These are phyloP conservation scores for Fragum sueziense DNA, from an alignment of 2,888 invertebrate species.

Conservation along the genomic window DNA sequence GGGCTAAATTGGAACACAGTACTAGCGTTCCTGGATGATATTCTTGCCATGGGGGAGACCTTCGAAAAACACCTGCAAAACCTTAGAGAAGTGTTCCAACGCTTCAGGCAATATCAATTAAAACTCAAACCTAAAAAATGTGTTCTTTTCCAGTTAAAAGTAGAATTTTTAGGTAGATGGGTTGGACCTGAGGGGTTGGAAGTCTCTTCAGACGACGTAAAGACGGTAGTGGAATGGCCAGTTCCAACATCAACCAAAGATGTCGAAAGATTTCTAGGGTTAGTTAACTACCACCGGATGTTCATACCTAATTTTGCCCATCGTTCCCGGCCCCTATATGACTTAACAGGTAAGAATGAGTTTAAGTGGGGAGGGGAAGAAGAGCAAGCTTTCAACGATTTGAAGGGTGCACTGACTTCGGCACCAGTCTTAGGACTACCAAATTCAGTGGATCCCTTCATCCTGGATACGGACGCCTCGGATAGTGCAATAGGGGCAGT, in stretches of 20 bases:
- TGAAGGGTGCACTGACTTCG: constrained; percentile 5
- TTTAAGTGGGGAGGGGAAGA: constrained; percentile 34
- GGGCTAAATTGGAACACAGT: constrained; percentile 53
- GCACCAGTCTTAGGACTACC: constrained; percentile 45
- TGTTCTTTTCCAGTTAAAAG: constrained; percentile 39
- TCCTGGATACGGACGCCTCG: constrained; percentile 51
- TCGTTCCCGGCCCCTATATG: constrained; percentile 29
- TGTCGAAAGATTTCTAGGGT: constrained; percentile 54
- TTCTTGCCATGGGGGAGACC: constrained; percentile 55
- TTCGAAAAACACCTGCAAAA: constrained; percentile 28
- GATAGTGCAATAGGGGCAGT: constrained; percentile 47
- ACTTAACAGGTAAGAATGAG: constrained; percentile 24
- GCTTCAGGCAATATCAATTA: constrained; percentile 35
- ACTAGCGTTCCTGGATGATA: constrained; percentile 60
- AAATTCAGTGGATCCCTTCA: constrained; percentile 21
- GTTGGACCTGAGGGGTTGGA: constrained; percentile 28
- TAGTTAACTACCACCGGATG: constrained; percentile 54
- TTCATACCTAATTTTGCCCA: constrained; percentile 37
- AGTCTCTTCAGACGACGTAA: constrained; percentile 7
- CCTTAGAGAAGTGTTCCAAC: constrained; percentile 34
- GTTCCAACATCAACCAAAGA: constrained; percentile 30
- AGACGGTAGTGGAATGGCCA: constrained; percentile 34
- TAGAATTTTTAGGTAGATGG: constrained; percentile 46
- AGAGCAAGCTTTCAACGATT: constrained; percentile 34
- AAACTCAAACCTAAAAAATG: constrained; percentile 59